Percentiles rank a stretch among this genome's conserved stretches.
phyloP scores from a whole-genome alignment of 2,888 invertebrate genomes.

The Acrobasis suavella region DNA sequence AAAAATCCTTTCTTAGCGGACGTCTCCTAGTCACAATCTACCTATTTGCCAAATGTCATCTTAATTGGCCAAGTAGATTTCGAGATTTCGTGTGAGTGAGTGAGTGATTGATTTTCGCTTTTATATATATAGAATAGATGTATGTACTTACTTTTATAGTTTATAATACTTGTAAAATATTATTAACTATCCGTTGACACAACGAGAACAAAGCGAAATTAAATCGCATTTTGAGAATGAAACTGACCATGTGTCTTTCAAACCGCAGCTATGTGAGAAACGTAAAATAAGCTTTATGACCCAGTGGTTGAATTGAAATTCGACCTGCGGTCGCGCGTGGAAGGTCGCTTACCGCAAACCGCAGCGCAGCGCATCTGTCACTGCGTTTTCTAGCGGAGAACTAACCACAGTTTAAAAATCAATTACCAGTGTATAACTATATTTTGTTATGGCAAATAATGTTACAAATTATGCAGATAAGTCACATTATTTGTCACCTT shows the following conservation, averaged over 20 bases:
- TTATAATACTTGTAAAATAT: neutral
- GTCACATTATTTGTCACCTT: too few species aligned
- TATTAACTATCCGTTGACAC: neutral
- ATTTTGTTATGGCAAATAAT: too few species aligned
- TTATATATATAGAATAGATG: too few species aligned
- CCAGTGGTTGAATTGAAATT: constrained; percentile 32
- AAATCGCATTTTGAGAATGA: constrained; percentile 21
- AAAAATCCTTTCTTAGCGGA: too few species aligned
- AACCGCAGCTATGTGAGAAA: constrained; percentile 27
- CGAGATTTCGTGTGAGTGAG: too few species aligned
- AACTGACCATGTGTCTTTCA: constrained; percentile 38
- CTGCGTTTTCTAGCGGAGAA: constrained; percentile 50
- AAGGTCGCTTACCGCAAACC: constrained; percentile 50
- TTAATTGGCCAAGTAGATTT: too few species aligned
- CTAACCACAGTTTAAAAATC: constrained; percentile 60
- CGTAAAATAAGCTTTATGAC: constrained; percentile 34
- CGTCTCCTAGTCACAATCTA: too few species aligned
- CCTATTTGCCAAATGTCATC: too few species aligned
- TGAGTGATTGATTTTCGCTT: too few species aligned
- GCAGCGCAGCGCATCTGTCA: constrained; percentile 62
- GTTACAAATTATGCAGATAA: too few species aligned
- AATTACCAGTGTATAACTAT: constrained; percentile 38
- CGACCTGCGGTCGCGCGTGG: constrained; percentile 27
- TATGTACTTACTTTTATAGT: too few species aligned
- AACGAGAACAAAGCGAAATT: neutral